Evolutionary conservation across 2,888 invertebrate species (phyloP), one percentile per base, ranked within the genome.

Genomic region (Aphidoletes aphidimyza): DNA sequence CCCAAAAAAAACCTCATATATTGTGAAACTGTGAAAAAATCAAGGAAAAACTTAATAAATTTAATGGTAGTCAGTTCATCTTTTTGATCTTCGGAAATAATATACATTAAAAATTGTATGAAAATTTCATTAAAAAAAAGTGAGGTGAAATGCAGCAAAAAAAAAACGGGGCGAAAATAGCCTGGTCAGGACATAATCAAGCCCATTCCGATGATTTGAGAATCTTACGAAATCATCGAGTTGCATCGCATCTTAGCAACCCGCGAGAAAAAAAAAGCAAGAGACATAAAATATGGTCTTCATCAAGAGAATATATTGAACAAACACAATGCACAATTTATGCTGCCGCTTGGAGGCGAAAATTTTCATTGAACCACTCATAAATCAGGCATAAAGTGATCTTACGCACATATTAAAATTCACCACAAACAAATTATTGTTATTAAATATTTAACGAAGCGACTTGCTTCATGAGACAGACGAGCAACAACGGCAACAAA

Each of bases 51-150:
- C 22, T 37, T 81, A 81, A 81, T 37, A 81, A 81, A 81, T 81
- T 81, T 81, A 81, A 81, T 81, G 81, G 81, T 81, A 81, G 81
- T 81, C 81, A 81, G 37, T 78, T n/a, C 81, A 81, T 81, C 81
- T 81, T 81, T 81, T 81, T 81, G 81, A 81, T 81, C 39, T 81
- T 81, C 22, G 3, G 37, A 37, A 81, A 37, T 37, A 37, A 37
- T 81, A 37, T n/a, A 81, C 37, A 81, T 81, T 81, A n/a, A 81
- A 81, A 37, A 37, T 11, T n/a, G 37, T 37, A 81, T 81, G 37
- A 81, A 81, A 37, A 37, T 81, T 81, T 81, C 37, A 81, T 81
- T 81, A 81, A 81, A 37, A 81, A 0, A 78, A 6, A 36, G 2
- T 34, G 6, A 14, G 36, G 6, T 81, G 37, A 14, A 81, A 37